Evolutionary conservation across 2,888 invertebrate genomes (phyloP).

Genomic region (Trichacis sp.): DNA sequence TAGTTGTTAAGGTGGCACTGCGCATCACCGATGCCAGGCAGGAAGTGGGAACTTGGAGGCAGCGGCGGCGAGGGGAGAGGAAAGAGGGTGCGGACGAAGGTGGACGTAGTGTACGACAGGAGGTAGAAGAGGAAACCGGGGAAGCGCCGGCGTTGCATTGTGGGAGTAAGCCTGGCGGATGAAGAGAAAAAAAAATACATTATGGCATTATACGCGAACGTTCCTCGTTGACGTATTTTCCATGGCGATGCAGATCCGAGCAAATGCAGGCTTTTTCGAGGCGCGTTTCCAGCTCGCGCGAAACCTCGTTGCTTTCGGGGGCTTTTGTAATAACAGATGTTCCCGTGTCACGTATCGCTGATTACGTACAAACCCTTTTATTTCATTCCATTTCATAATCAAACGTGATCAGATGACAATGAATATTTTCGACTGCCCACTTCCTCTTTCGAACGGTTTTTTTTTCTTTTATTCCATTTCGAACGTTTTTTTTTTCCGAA

Average conservation of each 20-base stretch:
- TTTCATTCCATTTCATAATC: constrained; percentile 4
- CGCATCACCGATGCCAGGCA: constrained; percentile 67
- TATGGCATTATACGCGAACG: constrained; percentile 53
- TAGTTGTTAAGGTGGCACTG: constrained; percentile 65
- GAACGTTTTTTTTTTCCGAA: neutral
- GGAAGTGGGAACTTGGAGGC: constrained; percentile 62
- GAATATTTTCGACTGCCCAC: constrained; percentile 2
- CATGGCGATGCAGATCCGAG: constrained; percentile 34
- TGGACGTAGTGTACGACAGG: constrained; percentile 39
- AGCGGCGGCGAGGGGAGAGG: constrained; percentile 26
- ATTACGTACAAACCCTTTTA: constrained; percentile 5
- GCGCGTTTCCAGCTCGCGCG: neutral
- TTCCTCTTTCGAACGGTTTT: constrained; percentile 1
- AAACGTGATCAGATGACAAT: constrained; percentile 3
- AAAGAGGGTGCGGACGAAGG: constrained; percentile 37
- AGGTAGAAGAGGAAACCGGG: constrained; percentile 40
- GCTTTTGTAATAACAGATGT: constrained; percentile 6
- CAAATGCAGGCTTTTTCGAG: too few species aligned
- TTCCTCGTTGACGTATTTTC: constrained; percentile 54
- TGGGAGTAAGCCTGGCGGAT: constrained; percentile 25
- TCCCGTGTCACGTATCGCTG: constrained; percentile 8
- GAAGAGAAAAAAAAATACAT: constrained; percentile 31
- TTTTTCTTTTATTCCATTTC: neutral
- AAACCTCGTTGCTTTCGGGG: neutral
- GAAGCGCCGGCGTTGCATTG: constrained; percentile 40